A percentile compares a stretch with the other conserved stretches of the same genome.
Evolutionary conservation across 2,113 vertebrate species (phyloP).

Genomic region (Benitochromis conjunctus): DNA sequence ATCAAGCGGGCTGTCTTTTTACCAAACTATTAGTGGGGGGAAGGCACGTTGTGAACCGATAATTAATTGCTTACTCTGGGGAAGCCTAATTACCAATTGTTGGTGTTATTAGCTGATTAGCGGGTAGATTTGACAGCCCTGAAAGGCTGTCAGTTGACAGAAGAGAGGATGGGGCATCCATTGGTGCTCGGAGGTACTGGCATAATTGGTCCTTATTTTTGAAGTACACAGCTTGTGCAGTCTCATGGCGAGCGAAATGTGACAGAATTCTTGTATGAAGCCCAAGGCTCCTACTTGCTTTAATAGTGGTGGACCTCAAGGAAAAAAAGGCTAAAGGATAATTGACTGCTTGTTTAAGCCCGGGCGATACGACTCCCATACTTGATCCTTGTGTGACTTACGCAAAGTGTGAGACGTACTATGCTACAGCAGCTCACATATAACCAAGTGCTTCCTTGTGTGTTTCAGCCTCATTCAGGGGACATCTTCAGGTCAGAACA

Average conservation of each 20-base stretch:
- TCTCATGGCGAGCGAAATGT: background rate
- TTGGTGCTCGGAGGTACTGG: slow-evolving; percentile 23
- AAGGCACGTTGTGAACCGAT: slow-evolving; percentile 58
- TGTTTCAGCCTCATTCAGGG: background rate
- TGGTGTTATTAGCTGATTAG: slow-evolving; percentile 69
- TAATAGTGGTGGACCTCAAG: background rate
- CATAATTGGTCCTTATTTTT: slow-evolving; percentile 53
- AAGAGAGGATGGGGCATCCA: slow-evolving; percentile 24
- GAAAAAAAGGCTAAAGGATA: background rate
- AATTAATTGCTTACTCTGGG: slow-evolving; percentile 74
- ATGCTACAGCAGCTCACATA: background rate
- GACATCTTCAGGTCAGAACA: slow-evolving; percentile 24
- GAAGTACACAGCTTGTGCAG: background rate
- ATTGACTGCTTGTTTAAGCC: slow-evolving; percentile 21
- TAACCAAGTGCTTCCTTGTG: background rate
- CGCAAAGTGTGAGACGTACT: background rate
- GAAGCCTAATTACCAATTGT: slow-evolving; percentile 73
- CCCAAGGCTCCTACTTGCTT: slow-evolving; percentile 2
- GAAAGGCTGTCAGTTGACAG: slow-evolving; percentile 49
- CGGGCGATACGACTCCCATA: background rate
- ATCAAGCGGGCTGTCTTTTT: slow-evolving; percentile 66
- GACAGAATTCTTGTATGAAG: background rate
- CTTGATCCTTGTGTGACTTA: background rate
- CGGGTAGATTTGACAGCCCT: slow-evolving; percentile 58
- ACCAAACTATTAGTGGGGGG: slow-evolving; percentile 65